Evolutionary conservation across 2,888 invertebrate species (phyloP).

Genomic region (Cryptosula pallasiana): DNA sequence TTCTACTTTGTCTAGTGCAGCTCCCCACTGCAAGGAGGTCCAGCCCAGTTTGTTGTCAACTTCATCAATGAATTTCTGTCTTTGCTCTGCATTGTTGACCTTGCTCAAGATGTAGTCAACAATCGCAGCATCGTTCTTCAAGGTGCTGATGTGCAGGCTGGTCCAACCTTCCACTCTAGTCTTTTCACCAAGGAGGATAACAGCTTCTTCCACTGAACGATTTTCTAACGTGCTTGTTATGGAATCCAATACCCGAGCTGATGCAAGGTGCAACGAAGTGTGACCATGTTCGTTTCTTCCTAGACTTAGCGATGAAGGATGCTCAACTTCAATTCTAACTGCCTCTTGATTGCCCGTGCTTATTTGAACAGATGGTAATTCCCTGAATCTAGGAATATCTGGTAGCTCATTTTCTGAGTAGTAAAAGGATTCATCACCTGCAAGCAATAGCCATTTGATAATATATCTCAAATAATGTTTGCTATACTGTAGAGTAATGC

Average conservation of each 20-base stretch:
- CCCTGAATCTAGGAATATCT: neutral
- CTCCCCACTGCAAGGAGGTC: constrained; percentile 10
- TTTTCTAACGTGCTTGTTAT: neutral
- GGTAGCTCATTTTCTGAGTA: neutral
- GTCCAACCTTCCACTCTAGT: constrained; percentile 8
- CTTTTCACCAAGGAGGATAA: neutral
- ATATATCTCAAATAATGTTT: too few relatives aligned
- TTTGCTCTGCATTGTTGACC: neutral
- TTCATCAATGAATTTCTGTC: neutral
- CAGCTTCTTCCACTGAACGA: neutral
- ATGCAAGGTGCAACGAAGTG: constrained; percentile 2
- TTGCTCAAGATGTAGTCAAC: neutral
- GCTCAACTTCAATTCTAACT: neutral
- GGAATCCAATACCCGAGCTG: neutral
- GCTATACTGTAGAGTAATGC: too few relatives aligned
- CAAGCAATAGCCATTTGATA: too few relatives aligned
- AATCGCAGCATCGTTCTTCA: neutral
- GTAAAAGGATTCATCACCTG: too few relatives aligned
- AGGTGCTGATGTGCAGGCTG: neutral
- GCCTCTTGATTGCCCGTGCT: neutral
- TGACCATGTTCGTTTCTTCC: neutral
- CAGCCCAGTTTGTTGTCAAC: neutral
- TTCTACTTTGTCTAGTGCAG: neutral
- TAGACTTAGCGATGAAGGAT: neutral
- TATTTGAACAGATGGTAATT: neutral